Evolutionary conservation across 2,797 vertebrate species (phyloP).

Genomic region (Sebastes diaconus): DNA sequence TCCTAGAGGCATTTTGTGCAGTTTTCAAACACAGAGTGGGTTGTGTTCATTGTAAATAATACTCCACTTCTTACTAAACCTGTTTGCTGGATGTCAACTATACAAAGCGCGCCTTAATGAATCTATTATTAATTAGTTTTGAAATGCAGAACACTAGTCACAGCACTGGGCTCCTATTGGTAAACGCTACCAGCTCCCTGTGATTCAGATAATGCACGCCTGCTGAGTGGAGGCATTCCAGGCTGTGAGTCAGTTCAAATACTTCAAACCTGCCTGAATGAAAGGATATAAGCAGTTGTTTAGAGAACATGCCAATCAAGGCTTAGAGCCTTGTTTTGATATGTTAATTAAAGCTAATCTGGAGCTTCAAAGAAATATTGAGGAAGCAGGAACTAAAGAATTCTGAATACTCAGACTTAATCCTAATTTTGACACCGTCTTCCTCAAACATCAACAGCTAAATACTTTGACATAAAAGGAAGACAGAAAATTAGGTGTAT

Average conservation of each 20-base stretch:
- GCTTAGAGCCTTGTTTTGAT: constrained; percentile 57
- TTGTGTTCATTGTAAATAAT: not conserved
- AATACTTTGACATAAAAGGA: constrained; percentile 1
- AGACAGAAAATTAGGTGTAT: not conserved
- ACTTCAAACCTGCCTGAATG: constrained; percentile 55
- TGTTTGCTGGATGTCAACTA: constrained; percentile 12
- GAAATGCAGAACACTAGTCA: constrained; percentile 21
- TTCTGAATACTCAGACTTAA: not conserved
- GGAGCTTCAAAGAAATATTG: constrained; percentile 25
- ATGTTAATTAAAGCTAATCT: constrained; percentile 56
- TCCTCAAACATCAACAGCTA: not conserved
- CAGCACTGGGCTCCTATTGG: constrained; percentile 27
- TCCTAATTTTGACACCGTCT: constrained; percentile 1
- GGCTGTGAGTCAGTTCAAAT: constrained; percentile 52
- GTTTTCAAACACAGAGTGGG: not conserved
- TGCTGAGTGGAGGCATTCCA: constrained; percentile 70
- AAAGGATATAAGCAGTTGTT: constrained; percentile 59
- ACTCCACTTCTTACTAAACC: not conserved
- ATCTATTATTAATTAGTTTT: constrained; percentile 22
- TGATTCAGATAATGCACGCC: constrained; percentile 47
- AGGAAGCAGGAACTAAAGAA: constrained; percentile 7
- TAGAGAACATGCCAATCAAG: constrained; percentile 63
- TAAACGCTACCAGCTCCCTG: constrained; percentile 33
- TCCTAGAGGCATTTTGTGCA: not conserved
- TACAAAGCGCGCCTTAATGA: constrained; percentile 10